Base-by-base conservation (phyloP, 2,797 vertebrate species). In the Paguma larvata region DNA sequence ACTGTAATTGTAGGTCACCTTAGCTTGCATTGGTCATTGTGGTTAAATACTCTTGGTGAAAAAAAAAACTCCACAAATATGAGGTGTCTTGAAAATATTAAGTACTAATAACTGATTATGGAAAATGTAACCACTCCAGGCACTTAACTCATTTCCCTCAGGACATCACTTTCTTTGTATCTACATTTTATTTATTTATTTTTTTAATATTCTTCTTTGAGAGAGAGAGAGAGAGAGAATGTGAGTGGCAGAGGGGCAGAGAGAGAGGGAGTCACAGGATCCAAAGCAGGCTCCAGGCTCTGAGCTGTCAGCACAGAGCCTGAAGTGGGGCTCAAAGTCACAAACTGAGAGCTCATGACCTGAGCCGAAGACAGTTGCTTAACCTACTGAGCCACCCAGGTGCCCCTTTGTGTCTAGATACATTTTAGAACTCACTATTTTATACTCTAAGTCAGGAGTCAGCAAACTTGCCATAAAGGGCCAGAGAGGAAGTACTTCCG, bases 51-150 rank as follows among this genome's bases (percentile, higher is more conserved):
- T 72, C 65, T 27, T 18, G n/a, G 79, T 80, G 72, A 25, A 0
- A 6, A 77, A 84, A 92, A 91, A 63, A 67, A 34, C 59, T 79
- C 34, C 83, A 51, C 89, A 77, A 89, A 59, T 72, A 48, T 68
- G 44, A 86, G 79, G 59, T 46, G 32, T 84, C 65, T 88, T 89
- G 38, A 90, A 48, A 68, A 59, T 78, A 77, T 62, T 95, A 82
- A 92, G 72, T 48, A 63, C 70, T 80, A 84, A 63, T 78, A 67
- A 92, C 41, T 72, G 94, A 79, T 72, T n/a, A 15, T 94, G 75
- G 67, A 93, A 87, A 95, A 85, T 73, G n/a, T 77, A 82, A 82
- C 70, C 93, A 25, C 27, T 30, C n/a, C 15, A 68, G 75, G 80
- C 27, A 86, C 10, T 77, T 46, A 70, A 70, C 77, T 94, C 51